phyloP scores from a whole-genome alignment of 2,797 vertebrate species.

The Malurus leucopterus region DNA sequence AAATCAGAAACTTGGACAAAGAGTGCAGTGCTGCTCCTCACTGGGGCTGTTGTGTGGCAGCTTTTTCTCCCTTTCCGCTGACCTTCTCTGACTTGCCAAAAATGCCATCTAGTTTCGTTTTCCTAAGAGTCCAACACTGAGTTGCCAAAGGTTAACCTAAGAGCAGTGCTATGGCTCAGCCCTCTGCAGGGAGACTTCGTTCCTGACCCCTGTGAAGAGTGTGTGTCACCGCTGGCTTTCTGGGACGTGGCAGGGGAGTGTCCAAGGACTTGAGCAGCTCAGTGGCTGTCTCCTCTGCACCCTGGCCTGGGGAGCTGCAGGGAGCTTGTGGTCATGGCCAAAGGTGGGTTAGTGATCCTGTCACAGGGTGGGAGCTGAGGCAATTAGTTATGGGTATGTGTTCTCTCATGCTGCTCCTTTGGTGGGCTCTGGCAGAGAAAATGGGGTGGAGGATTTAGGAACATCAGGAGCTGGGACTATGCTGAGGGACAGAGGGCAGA shows the following conservation, averaged over 20 bases:
- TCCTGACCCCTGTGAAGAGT: neutral
- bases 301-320: neutral
- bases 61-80: conserved; percentile 4
- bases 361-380: neutral
- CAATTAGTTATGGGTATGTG: neutral
- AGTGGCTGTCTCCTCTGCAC: neutral
- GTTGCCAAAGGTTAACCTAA: neutral
- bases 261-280: neutral
- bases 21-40: neutral
- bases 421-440: neutral
- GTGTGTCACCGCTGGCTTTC: neutral
- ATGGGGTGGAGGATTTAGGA: neutral
- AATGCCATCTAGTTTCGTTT: neutral
- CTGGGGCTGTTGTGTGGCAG: neutral
- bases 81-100: neutral
- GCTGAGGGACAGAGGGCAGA: neutral
- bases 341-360: accelerated
- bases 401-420: neutral
- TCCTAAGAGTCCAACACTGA: accelerated
- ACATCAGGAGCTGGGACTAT: neutral
- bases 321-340: neutral
- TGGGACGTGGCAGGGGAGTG: neutral
- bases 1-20: conserved; percentile 27
- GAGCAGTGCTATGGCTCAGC: neutral
- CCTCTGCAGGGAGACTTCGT: neutral